Percentiles rank a stretch among this genome's conserved stretches.
phyloP scores from a whole-genome alignment of 2,113 vertebrate species.

The Urocolius indicus region DNA sequence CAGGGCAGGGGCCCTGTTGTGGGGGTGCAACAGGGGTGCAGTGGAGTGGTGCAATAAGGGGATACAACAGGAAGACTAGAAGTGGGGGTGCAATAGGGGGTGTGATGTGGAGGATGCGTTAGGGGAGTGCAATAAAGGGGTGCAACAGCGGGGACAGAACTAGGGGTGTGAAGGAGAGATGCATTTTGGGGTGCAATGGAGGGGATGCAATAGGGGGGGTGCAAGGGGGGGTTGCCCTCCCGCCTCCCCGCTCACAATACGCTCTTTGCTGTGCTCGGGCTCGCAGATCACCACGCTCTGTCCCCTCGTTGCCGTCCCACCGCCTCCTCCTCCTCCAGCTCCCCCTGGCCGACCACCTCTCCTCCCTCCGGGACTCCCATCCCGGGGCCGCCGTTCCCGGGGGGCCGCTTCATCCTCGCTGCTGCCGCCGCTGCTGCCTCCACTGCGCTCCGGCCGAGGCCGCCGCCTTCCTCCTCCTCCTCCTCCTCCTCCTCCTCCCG shows the following conservation, averaged over 20 bases:
- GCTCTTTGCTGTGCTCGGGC: slow-evolving; percentile 88
- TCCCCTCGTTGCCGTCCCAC: slow-evolving; percentile 10
- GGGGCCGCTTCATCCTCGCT: slow-evolving; percentile 38
- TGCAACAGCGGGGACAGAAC: too few relatives aligned
- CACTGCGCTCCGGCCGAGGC: slow-evolving; percentile 33
- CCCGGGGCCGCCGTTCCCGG: slow-evolving; percentile 13
- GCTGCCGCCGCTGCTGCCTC: slow-evolving; percentile 64
- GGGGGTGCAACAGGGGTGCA: neutral
- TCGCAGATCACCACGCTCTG: slow-evolving; percentile 76
- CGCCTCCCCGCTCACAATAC: slow-evolving; percentile 80
- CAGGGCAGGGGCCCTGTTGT: too few relatives aligned
- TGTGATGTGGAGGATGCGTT: too few relatives aligned
- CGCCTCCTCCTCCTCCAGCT: neutral
- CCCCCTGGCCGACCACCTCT: slow-evolving; percentile 19
- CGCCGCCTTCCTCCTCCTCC: slow-evolving; percentile 57
- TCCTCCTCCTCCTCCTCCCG: slow-evolving; percentile 12
- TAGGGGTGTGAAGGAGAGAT: too few relatives aligned
- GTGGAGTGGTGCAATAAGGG: too few relatives aligned
- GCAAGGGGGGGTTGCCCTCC: neutral
- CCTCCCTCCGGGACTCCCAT: neutral
- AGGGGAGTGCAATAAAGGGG: too few relatives aligned
- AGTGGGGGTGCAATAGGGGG: too few relatives aligned
- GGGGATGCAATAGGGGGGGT: too few relatives aligned
- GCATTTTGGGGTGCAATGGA: neutral
- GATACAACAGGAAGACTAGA: too few relatives aligned